Evolutionary conservation across 2,888 invertebrate species (phyloP).

Genomic region (Drosophila meridionalis): DNA sequence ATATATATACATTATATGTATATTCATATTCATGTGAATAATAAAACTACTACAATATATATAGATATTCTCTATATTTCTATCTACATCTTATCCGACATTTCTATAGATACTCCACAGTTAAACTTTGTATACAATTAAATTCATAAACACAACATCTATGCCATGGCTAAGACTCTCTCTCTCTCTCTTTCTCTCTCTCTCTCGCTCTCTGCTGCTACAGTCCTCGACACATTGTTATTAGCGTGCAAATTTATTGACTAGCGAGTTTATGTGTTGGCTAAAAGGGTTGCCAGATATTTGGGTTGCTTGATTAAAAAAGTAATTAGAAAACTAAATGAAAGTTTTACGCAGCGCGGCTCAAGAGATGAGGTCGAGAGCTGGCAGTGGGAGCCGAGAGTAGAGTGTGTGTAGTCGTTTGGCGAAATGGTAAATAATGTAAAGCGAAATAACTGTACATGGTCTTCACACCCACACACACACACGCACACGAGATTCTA

Average conservation of each 20-base stretch:
- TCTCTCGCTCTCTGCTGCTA: neutral
- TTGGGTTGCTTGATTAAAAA: constrained; percentile 81
- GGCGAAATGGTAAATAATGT: constrained; percentile 77
- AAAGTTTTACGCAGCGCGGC: constrained; percentile 75
- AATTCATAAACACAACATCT: neutral
- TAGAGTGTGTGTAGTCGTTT: constrained; percentile 52
- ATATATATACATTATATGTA: too few species aligned
- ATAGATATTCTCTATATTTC: too few species aligned
- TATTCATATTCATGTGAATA: too few species aligned
- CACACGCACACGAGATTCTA: constrained; percentile 15
- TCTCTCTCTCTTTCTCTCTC: too few species aligned
- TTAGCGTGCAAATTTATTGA: constrained; percentile 31
- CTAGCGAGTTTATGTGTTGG: constrained; percentile 12
- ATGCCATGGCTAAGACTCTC: neutral
- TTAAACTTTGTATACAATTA: too few species aligned
- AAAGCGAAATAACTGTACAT: constrained; percentile 80
- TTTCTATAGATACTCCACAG: neutral
- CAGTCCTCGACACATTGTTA: constrained; percentile 7
- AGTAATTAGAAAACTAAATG: constrained; percentile 81
- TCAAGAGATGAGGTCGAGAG: constrained; percentile 1
- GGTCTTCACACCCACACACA: constrained; percentile 48
- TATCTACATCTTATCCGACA: neutral
- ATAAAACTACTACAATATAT: too few species aligned
- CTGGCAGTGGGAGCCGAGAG: neutral
- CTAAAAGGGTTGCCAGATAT: constrained; percentile 59